Base-by-base conservation (phyloP, 2,113 vertebrate species). In the Amblyornis subalaris region DNA sequence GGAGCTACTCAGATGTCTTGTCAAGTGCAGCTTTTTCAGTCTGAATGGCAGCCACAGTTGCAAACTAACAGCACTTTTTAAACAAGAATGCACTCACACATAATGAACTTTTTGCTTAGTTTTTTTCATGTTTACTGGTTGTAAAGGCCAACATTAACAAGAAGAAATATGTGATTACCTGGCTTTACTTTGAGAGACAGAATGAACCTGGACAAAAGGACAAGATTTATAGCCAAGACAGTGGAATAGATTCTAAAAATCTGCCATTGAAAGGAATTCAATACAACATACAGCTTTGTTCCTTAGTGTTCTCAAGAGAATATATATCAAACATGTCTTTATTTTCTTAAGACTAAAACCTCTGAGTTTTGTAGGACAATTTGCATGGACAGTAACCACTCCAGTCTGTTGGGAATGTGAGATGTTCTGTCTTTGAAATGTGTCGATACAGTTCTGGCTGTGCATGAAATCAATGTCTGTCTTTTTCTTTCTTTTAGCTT, bases 391-490 rank as follows among this genome's bases (percentile, higher is more conserved):
- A 60, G 18, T 62, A 83, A 51, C 69, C 4, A 45, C 44, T 64
- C 9, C 33, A 64, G 31, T 47, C 70, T 89, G 9, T 40, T 51
- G 88, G 47, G 69, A 93, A 66, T 53, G 26, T 73, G 38, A 88
- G 57, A 51, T 31, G 26, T 47, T 86, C 70, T 12, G 67, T 92
- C 44, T 42, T 57, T 83, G 64, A 89, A 92, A 88, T 54, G 35
- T 82, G 89, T 64, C 94, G 85, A 36, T 84, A 44, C 23, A 75
- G 12, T 75, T 85, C 67, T 78, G n/a, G 35, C 82, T 92, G 80
- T 83, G 83, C 80, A 91, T 61, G 9, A 95, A 96, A 95, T 94
- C 72, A 29, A 62, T 74, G 38, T 51, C 88, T 51, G 12, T 53
- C 38, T 55, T 85, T 85, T 54, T 25, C 33, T 36, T 55, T 89